Evolutionary conservation across 2,888 invertebrate genomes (phyloP), one percentile per base, ranked within the genome.

Genomic region (Cerastoderma edule): DNA sequence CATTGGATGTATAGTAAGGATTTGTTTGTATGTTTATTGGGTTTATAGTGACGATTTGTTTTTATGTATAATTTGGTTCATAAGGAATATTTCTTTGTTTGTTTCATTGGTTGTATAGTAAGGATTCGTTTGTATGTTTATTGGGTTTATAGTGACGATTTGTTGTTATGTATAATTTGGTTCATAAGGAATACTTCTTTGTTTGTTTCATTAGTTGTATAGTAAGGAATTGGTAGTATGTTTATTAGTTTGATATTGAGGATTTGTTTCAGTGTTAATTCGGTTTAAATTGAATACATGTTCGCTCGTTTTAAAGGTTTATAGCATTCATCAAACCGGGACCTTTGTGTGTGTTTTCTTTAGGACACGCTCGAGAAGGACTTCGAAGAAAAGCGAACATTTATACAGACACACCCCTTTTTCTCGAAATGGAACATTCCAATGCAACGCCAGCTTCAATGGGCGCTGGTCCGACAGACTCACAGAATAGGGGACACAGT

Each of bases 391-490:
- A 85, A 83, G 53, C 74, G 78, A 1, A n/a, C 83, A 19, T 85
- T 85, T 50, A 78, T 84, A 13, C 80, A 78, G 53, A 84, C 84
- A 2, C 84, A 85, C 54, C 83, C 84, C 2, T 85, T 85, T 72
- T 85, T 85, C 68, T 81, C 78, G 0, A 83, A 78, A 50, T 85
- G 84, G 85, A 65, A 73, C 10, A 44, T 72, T 32, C 72, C 64
- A 0, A 68, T 78, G 54, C 80, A 84, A 67, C 73, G 80, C 6
- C 78, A 83, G 32, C 64, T 84, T 3, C 73, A 77, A 27, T 70
- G 80, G 72, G 78, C 79, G 0, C 57, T 85, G 24, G 67, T 67
- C 5, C 72, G 81, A 46, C 66, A 39, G 10, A 69, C 69, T 10
- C 75, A 81, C 67, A 71, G 56, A 28, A 70, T 78, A 16, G 80